Evolutionary conservation across 2,888 invertebrate species (phyloP).

Genomic region (Osedax frankpressi): DNA sequence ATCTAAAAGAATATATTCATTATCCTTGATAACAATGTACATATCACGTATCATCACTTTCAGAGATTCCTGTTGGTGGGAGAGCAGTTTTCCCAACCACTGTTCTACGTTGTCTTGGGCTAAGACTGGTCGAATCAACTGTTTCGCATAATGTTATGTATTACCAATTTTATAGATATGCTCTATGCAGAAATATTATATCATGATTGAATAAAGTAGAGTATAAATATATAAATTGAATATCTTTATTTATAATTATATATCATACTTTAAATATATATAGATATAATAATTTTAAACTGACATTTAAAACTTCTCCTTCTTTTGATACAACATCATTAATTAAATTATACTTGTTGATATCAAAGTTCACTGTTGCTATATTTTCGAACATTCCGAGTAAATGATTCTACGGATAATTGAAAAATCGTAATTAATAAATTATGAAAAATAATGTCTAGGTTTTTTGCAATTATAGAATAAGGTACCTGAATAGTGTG

Average conservation of each 20-base stretch:
- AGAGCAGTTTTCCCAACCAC: slow-evolving; percentile 65
- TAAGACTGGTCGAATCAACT: slow-evolving; percentile 50
- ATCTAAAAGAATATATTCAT: slow-evolving; percentile 62
- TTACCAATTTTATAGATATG: too few relatives aligned
- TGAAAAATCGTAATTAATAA: neutral
- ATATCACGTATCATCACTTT: slow-evolving; percentile 61
- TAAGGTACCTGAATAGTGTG: slow-evolving; percentile 61
- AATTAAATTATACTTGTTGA: slow-evolving; percentile 63
- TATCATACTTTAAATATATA: too few relatives aligned
- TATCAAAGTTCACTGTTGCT: slow-evolving; percentile 63
- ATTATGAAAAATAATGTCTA: neutral
- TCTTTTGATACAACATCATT: slow-evolving; percentile 62
- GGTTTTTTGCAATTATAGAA: too few relatives aligned
- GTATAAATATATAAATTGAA: too few relatives aligned
- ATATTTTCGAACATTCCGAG: slow-evolving; percentile 75
- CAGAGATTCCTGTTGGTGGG: slow-evolving; percentile 62
- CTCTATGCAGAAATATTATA: too few relatives aligned
- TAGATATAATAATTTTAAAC: neutral
- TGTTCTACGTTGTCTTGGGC: slow-evolving; percentile 71
- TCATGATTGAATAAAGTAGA: too few relatives aligned
- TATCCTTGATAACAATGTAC: slow-evolving; percentile 56
- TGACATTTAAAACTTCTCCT: slow-evolving; percentile 59
- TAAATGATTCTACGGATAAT: slow-evolving; percentile 54
- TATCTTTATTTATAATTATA: too few relatives aligned
- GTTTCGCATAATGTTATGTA: too few relatives aligned